Evolutionary conservation across 2,888 invertebrate genomes (phyloP).

Genomic region (Polydrusus pterygomalis): DNA sequence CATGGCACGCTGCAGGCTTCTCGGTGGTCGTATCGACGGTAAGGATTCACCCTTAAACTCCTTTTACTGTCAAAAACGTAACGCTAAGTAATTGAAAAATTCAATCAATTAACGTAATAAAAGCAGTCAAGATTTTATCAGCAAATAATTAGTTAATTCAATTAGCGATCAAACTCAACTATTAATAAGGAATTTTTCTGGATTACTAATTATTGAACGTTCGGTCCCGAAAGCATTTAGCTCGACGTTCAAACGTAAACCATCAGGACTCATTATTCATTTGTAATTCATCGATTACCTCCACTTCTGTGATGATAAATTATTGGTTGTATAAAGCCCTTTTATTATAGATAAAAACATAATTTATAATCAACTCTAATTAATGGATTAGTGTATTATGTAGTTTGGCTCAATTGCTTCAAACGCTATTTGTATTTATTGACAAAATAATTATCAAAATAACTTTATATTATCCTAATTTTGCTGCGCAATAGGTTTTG

Average conservation of each 20-base stretch:
- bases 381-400: slow-evolving; percentile 56
- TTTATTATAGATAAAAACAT: slow-evolving; percentile 50
- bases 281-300: slow-evolving; percentile 62
- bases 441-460: slow-evolving; percentile 22
- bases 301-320: slow-evolving; percentile 58
- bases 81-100: neutral
- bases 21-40: too few relatives aligned
- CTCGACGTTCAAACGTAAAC: slow-evolving; percentile 29
- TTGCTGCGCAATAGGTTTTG: too few relatives aligned
- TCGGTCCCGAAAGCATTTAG: slow-evolving; percentile 33
- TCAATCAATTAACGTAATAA: neutral
- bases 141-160: slow-evolving; percentile 29
- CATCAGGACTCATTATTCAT: slow-evolving; percentile 58
- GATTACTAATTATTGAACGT: slow-evolving; percentile 26
- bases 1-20: too few relatives aligned
- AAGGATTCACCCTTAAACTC: too few relatives aligned
- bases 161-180: slow-evolving; percentile 35
- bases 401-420: slow-evolving; percentile 8
- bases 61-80: too few relatives aligned
- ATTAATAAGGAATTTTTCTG: slow-evolving; percentile 26
- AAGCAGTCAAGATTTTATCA: neutral
- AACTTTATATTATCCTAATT: slow-evolving; percentile 6
- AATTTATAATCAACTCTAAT: slow-evolving; percentile 49
- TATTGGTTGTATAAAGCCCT: slow-evolving; percentile 56
- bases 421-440: slow-evolving; percentile 20